Conservation (phyloP, 2,888 invertebrate species). For the Suillia variegata region DNA sequence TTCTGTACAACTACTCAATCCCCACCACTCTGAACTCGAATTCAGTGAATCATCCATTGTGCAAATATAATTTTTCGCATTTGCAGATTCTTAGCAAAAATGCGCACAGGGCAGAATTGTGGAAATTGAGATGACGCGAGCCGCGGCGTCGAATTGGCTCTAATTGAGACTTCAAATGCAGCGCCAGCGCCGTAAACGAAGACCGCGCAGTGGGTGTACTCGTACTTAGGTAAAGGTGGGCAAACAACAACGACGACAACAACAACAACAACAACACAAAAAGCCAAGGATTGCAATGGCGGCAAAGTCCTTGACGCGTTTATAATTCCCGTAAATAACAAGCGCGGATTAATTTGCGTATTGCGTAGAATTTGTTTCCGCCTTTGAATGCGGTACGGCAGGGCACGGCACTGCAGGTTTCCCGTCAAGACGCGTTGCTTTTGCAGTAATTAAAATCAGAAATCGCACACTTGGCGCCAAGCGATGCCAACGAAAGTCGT, state of each 20-base stretch:
- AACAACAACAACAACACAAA: too few species aligned
- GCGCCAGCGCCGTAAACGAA: background rate
- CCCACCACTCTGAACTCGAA: too few species aligned
- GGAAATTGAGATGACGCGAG: slow-evolving; percentile 30
- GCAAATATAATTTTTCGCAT: slow-evolving; percentile 13
- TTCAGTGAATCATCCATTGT: slow-evolving; percentile 9
- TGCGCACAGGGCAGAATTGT: slow-evolving; percentile 33
- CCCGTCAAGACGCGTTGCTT: background rate
- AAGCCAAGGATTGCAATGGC: too few species aligned
- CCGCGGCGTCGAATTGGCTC: slow-evolving; percentile 21
- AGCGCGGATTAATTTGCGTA: slow-evolving; percentile 58
- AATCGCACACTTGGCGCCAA: background rate
- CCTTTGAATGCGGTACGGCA: too few species aligned
- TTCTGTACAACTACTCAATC: too few species aligned
- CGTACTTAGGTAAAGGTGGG: too few species aligned
- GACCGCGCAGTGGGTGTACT: too few species aligned
- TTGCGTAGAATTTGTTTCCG: slow-evolving; percentile 55
- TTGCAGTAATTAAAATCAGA: background rate
- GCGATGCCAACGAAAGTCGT: background rate
- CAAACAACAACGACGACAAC: too few species aligned
- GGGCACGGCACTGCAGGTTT: too few species aligned
- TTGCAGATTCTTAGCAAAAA: slow-evolving; percentile 9
- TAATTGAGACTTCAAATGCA: slow-evolving; percentile 33
- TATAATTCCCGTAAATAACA: slow-evolving; percentile 55
- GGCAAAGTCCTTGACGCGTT: slow-evolving; percentile 50